phyloP scores from a whole-genome alignment of 2,888 invertebrate species.

The Trissoscelio sp. region DNA sequence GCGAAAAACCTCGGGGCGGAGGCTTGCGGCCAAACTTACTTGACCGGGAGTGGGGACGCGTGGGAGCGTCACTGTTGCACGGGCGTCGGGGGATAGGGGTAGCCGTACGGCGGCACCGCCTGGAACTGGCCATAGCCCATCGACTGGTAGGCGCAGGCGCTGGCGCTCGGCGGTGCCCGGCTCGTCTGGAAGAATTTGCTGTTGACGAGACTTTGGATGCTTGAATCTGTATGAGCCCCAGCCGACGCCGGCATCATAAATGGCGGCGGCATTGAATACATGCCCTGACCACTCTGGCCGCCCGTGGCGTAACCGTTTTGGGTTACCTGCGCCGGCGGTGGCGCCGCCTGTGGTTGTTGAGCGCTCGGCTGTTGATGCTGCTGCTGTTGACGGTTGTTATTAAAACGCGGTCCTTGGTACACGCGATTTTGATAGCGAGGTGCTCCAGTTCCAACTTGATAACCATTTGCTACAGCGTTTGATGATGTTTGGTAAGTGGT shows the following conservation, averaged over 20 bases:
- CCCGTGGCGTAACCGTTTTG: constrained; percentile 72
- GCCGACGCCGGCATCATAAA: constrained; percentile 84
- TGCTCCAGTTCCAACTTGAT: constrained; percentile 73
- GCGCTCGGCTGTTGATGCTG: constrained; percentile 75
- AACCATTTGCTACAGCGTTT: constrained; percentile 75
- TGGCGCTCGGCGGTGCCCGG: constrained; percentile 85
- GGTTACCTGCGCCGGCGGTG: constrained; percentile 79
- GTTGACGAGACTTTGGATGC: constrained; percentile 85
- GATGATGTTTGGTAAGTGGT: constrained; percentile 82
- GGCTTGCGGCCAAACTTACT: constrained; percentile 51
- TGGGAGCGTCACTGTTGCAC: constrained; percentile 88
- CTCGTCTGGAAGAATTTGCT: constrained; percentile 90
- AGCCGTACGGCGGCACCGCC: constrained; percentile 87
- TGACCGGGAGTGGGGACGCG: constrained; percentile 40
- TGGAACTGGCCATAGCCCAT: constrained; percentile 89
- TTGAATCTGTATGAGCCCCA: constrained; percentile 82
- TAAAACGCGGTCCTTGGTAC: constrained; percentile 68
- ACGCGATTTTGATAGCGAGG: constrained; percentile 77
- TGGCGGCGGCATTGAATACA: constrained; percentile 83
- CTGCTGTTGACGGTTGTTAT: constrained; percentile 73
- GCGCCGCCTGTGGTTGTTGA: constrained; percentile 85
- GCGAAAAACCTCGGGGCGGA: constrained; percentile 58
- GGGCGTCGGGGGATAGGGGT: constrained; percentile 87
- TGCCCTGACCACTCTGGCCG: constrained; percentile 77
- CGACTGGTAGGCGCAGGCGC: constrained; percentile 86